Conservation (phyloP, 2,888 invertebrate genomes). For the Dendrolimus houi region DNA sequence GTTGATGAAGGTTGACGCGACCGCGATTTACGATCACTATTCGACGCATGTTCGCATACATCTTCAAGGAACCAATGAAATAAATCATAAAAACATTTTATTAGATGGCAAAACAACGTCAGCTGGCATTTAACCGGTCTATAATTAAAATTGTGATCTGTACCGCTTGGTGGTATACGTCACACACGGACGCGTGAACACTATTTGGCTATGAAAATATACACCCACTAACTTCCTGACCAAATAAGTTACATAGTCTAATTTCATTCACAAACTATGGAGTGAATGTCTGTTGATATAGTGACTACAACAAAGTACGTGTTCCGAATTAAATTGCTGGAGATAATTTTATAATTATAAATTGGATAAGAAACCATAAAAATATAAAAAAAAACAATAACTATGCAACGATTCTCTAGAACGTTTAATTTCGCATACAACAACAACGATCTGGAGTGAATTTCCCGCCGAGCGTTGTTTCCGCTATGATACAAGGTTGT, state of each 20-base stretch:
- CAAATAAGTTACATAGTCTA: conserved; percentile 11
- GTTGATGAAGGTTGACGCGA: no score
- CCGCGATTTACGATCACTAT: not conserved
- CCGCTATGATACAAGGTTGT: no score
- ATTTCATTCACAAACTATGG: not conserved
- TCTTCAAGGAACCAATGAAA: conserved; percentile 29
- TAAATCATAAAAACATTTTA: conserved; percentile 49
- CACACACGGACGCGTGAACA: conserved; percentile 30
- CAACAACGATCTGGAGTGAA: no score
- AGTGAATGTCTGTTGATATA: not conserved
- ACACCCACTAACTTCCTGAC: conserved; percentile 35
- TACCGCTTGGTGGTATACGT: conserved; percentile 31
- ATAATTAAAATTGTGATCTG: conserved; percentile 52
- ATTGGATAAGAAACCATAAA: no score
- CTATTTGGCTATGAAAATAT: conserved; percentile 45
- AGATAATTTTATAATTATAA: no score
- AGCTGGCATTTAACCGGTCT: conserved; percentile 64
- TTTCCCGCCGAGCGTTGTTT: no score
- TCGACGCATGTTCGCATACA: conserved; percentile 11
- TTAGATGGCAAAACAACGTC: conserved; percentile 40
- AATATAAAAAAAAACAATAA: no score
- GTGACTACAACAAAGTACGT: no score
- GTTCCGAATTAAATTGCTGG: no score
- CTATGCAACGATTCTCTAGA: no score
- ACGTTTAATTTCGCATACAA: no score